phyloP scores from a whole-genome alignment of 2,888 invertebrate species.

The Mesorhabditis belari region DNA sequence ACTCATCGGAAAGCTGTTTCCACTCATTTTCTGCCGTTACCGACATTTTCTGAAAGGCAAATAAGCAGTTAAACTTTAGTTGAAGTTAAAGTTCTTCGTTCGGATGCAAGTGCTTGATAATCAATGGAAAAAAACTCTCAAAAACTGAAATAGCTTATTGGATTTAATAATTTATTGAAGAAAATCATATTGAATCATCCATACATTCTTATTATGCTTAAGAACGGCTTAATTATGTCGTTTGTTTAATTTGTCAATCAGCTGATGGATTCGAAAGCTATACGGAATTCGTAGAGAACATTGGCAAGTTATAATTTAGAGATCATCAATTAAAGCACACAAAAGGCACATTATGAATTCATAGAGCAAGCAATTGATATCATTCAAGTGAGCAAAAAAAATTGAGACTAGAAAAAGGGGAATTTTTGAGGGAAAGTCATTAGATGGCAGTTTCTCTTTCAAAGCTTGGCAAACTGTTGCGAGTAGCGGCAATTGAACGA shows the following conservation, averaged over 20 bases:
- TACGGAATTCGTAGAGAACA: too few species aligned
- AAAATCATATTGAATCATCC: not conserved
- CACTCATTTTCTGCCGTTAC: too few species aligned
- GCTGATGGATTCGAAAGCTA: too few species aligned
- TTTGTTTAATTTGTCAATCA: too few species aligned
- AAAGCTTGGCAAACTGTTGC: constrained; percentile 29
- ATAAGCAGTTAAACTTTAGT: not conserved
- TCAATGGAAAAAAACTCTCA: not conserved
- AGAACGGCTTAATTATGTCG: not conserved
- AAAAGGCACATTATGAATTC: too few species aligned
- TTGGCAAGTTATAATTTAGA: too few species aligned
- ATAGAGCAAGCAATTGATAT: too few species aligned
- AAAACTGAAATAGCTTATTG: not conserved
- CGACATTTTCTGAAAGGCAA: not conserved
- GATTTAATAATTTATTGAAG: not conserved
- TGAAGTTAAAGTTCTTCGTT: not conserved
- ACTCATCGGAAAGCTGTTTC: not conserved
- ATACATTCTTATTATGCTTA: not conserved
- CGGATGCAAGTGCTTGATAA: not conserved
- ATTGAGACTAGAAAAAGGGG: not conserved
- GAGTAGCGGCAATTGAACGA: constrained; percentile 19
- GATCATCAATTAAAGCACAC: too few species aligned
- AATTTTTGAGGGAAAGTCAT: not conserved
- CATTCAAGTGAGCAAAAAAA: not conserved
- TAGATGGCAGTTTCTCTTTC: constrained; percentile 52